phyloP scores from a whole-genome alignment of 2,113 vertebrate genomes.

The Indicator maculatus region DNA sequence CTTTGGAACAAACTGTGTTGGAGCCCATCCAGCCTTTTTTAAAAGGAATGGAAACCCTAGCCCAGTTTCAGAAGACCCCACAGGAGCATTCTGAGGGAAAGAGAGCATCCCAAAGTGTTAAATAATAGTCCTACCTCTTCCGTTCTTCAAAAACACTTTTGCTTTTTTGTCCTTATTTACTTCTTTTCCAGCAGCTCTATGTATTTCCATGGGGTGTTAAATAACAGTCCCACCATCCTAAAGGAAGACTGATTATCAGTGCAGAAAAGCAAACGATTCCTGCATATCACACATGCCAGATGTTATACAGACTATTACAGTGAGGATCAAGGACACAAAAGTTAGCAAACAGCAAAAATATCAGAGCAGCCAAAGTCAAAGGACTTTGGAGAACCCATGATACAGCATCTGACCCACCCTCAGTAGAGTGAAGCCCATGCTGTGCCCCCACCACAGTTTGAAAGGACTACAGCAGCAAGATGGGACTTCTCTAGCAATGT shows the following conservation, averaged over 20 bases:
- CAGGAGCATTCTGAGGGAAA: neutral
- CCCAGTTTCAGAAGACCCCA: neutral
- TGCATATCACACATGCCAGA: neutral
- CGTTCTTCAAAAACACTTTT: neutral
- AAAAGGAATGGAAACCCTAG: neutral
- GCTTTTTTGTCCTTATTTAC: neutral
- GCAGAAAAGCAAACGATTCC: neutral
- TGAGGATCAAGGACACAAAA: neutral
- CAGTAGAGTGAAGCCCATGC: neutral
- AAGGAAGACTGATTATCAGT: neutral
- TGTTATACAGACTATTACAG: neutral
- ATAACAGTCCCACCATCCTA: neutral
- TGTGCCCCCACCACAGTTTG: neutral
- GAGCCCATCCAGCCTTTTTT: neutral
- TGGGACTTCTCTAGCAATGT: neutral
- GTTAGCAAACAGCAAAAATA: neutral
- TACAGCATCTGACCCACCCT: neutral
- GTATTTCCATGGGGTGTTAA: neutral
- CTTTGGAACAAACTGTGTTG: neutral
- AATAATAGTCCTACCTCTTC: neutral
- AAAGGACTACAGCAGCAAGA: neutral
- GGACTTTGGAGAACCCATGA: neutral
- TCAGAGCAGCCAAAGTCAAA: neutral
- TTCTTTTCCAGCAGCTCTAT: neutral
- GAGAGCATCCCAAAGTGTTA: neutral